Evolutionary conservation across 2,888 invertebrate species (phyloP), one percentile per base, ranked within the genome.

Genomic region (Drosophila infuscata): DNA sequence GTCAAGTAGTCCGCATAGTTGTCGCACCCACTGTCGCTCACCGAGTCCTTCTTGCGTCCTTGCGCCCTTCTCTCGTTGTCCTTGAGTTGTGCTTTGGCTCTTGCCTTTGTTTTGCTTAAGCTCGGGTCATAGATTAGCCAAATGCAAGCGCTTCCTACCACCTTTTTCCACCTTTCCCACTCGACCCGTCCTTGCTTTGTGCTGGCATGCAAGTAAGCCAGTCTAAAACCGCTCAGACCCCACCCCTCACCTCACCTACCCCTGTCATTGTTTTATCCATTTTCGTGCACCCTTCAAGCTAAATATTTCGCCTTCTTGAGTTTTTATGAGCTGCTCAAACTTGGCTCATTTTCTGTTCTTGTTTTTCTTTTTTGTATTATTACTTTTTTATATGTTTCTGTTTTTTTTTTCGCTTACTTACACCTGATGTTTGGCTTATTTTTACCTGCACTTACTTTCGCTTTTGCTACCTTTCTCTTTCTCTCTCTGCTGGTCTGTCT

Each of bases 101-200:
- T 65, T 76, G 81, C 65, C 78, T 74, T 84, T 84, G 88, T 88
- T 85, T 82, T 76, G 81, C 81, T 60, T 79, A 59, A 82, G 74
- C 83, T 87, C 82, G 80, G 49, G 70, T 72, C 80, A 82, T 74
- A 86, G 88, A 85, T 88, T 89, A 89, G 86, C 88, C 74, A 78
- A 88, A 90, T 83, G 83, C 83, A 76, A 69, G 65, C 65, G 62
- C 49, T 57, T 52, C 51, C 64, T 30, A 56, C 48, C 61, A 20
- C 32, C 29, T 33, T 49, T 25, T 15, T 46, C 8, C 46, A 8
- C 36, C 20, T 56, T 59, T 52, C 43, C 62, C 67, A 58, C 20
- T 12, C 32, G 17, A 8, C 30, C 15, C n/a, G 17, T 29, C 15
- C 54, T 56, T 25, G n/a, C 29, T 38, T 20, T 57, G 41, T 17